Base-by-base conservation (phyloP, 2,888 invertebrate genomes). In the Drosophila ezoana region DNA sequence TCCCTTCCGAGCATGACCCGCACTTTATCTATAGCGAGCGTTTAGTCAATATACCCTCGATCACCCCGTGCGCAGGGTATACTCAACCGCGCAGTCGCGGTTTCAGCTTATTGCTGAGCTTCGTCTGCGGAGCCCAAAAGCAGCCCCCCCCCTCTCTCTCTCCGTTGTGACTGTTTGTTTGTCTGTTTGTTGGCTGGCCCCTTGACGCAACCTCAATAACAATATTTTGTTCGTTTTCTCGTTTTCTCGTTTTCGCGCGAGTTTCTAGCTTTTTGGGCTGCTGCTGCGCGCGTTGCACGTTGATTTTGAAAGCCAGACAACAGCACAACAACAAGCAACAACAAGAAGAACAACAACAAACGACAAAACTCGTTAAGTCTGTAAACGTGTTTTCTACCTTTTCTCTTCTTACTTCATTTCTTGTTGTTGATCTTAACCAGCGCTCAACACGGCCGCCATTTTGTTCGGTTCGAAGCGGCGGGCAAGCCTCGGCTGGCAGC, bases 341-440 rank as follows among this genome's bases (percentile, higher is more conserved):
- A 65, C 20, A 35, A 35, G 20, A 48, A 45, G 11, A 41, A 53
- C 33, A 52, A 61, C 44, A 52, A 61, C 35, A 52, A 58, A 53
- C 56, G 16, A 70, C 48, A 58, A 70, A 86, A 83, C 83, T 83
- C 78, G 83, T 83, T 86, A 81, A 72, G 84, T 70, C 73, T 69
- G 69, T 62, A 86, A 87, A 86, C 86, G 74, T 82, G 86, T 86
- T 86, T 76, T 69, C 56, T 77, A 52, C 68, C 81, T 79, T 76
- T 71, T 72, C 62, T 57, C 71, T 64, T 54, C 49, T 23, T 57
- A 35, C 57, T 63, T 59, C 45, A 41, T 60, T 64, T 40, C 51
- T 54, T 54, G 61, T 51, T 67, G 80, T 51, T 67, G 80, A 85
- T 82, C 73, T 78, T 56, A 67, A 67, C 37, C 81, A 51, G 54